These are phyloP conservation scores for Saturnia pavonia DNA, from an alignment of 2,888 invertebrate genomes.

Conservation along the genomic window DNA sequence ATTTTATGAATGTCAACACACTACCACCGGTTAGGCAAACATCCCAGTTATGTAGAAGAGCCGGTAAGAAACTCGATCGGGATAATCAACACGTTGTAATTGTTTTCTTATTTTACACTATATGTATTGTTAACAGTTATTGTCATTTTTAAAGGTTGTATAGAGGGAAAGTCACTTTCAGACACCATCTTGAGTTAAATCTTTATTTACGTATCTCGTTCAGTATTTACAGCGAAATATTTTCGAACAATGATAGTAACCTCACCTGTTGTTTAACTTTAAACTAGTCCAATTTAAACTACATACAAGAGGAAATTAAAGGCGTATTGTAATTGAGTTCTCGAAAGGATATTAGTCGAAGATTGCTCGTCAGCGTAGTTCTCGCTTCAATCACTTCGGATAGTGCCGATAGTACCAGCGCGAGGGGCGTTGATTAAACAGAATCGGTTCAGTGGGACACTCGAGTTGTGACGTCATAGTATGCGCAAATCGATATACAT, in stretches of 20 bases:
- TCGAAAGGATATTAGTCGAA: conserved; percentile 77
- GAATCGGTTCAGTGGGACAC: conserved; percentile 77
- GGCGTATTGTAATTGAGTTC: conserved; percentile 75
- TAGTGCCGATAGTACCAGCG: conserved; percentile 69
- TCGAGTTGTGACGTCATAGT: conserved; percentile 30
- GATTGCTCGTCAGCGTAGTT: conserved; percentile 77
- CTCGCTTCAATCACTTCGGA: conserved; percentile 67
- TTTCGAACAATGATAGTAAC: not conserved
- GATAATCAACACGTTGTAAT: no score
- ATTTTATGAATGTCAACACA: no score
- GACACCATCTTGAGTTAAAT: no score
- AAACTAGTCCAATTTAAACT: conserved; percentile 23
- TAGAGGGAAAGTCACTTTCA: no score
- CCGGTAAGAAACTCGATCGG: no score
- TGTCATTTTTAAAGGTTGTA: no score
- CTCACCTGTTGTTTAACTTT: conserved; percentile 1
- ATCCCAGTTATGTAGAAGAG: no score
- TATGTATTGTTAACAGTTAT: no score
- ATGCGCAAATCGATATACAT: conserved; percentile 21
- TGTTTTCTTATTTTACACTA: no score
- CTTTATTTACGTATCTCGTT: not conserved
- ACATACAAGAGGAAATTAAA: conserved; percentile 69
- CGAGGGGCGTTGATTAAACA: conserved; percentile 70
- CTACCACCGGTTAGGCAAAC: no score
- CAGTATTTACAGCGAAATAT: not conserved